Base-by-base conservation (phyloP, 2,113 vertebrate species). In the Catharus fuscescens region DNA sequence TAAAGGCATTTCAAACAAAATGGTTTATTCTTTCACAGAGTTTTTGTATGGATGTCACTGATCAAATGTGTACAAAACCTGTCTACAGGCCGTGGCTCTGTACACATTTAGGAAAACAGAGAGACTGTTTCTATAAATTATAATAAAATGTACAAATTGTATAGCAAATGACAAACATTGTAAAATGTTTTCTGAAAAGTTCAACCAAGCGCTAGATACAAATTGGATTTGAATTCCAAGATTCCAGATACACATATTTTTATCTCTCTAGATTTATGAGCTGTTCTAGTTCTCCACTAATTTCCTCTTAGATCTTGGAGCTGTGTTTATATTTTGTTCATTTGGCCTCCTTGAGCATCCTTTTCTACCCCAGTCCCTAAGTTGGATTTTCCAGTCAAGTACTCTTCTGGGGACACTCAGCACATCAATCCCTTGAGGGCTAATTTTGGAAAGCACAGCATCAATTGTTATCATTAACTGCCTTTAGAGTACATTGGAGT, bases 321-420 rank as follows among this genome's bases (percentile, higher is more conserved):
- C 25, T 87, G 24, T 77, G 34, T 93, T 96, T 96, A 38, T 65
- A 38, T 77, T 91, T 91, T 54, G 16, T 86, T 89, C 29, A 40
- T 88, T 80, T 90, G 80, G 65, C 76, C 34, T 91, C 25, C 73
- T 50, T 5, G 4, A 94, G 45, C 45, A 85, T 69, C 57, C 52
- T 87, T 82, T 80, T 50, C 74, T 80, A 47, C 4, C 0, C 44
- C 80, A 50, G 17, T 80, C 56, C 54, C 62, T 44, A 48, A 47
- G 57, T 83, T 72, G 71, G 71, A 73, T 90, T 92, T 95, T 92
- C 61, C 84, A 90, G 42, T 64, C 1, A 4, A 72, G 52, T 57
- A n/a, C 64, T 72, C 48, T 93, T 88, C 36, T 84, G 53, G 13
- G 45, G 80, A 28, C 4, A 7, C 56, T 84, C 54, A 80, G 56